phyloP scores from a whole-genome alignment of 2,888 invertebrate species.

The Hypena proboscidalis region DNA sequence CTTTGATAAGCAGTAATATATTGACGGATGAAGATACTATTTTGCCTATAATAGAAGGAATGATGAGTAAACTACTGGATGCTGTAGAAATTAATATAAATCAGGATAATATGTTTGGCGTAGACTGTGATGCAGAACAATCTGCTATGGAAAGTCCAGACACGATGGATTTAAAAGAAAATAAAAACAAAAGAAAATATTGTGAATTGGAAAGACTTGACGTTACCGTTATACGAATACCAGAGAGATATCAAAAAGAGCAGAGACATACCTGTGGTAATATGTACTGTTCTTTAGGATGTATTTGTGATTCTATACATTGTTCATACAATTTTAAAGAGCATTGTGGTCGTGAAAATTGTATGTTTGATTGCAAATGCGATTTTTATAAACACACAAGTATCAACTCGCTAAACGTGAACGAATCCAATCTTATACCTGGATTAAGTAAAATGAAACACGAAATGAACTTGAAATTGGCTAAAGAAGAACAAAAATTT shows the following conservation, averaged over 20 bases:
- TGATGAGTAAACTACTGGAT: constrained; percentile 83
- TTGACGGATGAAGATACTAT: constrained; percentile 16
- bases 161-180: constrained; percentile 48
- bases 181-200: constrained; percentile 66
- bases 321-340: constrained; percentile 71
- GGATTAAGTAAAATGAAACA: constrained; percentile 75
- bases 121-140: constrained; percentile 62
- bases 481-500: constrained; percentile 90
- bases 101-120: constrained; percentile 78
- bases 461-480: constrained; percentile 82
- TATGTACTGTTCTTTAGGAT: constrained; percentile 86
- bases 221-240: constrained; percentile 87
- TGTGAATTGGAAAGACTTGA: constrained; percentile 86
- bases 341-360: constrained; percentile 87
- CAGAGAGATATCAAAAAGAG: constrained; percentile 47
- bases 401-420: constrained; percentile 51
- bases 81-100: constrained; percentile 86
- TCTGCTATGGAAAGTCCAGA: constrained; percentile 41
- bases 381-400: constrained; percentile 62
- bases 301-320: constrained; percentile 87
- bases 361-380: constrained; percentile 85
- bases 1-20: background rate
- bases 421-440: constrained; percentile 55
- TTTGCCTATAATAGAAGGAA: constrained; percentile 59
- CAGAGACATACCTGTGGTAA: constrained; percentile 71